These are phyloP conservation scores for Cheilosia vernalis DNA, from an alignment of 2,888 invertebrate genomes.

Conservation along the genomic window DNA sequence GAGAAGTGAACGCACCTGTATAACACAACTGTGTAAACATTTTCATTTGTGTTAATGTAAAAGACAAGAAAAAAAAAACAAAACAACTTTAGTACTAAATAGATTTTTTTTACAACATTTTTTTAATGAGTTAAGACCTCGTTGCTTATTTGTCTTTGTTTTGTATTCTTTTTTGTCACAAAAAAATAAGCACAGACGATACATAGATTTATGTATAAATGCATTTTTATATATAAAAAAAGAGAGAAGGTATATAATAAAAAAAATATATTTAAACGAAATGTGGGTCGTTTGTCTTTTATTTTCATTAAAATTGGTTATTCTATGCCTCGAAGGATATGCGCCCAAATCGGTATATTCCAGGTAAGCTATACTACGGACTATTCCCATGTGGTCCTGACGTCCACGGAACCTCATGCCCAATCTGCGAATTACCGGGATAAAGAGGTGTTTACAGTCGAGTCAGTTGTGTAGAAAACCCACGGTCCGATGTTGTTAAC, in stretches of 20 bases:
- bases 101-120: constrained; percentile 31
- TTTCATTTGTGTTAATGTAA: constrained; percentile 41
- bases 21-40: constrained; percentile 17
- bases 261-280: constrained; percentile 65
- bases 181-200: constrained; percentile 55
- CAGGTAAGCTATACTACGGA: too few relatives aligned
- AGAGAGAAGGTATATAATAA: constrained; percentile 75
- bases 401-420: too few relatives aligned
- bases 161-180: background rate
- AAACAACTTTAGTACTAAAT: constrained; percentile 39
- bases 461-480: too few relatives aligned
- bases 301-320: too few relatives aligned
- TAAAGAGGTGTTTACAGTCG: too few relatives aligned
- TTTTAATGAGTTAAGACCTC: constrained; percentile 61
- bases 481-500: too few relatives aligned
- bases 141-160: constrained; percentile 42
- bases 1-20: background rate
- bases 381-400: too few relatives aligned
- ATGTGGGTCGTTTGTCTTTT: background rate
- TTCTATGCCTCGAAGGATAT: too few relatives aligned
- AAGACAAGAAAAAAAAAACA: constrained; percentile 35
- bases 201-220: constrained; percentile 68
- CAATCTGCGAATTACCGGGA: too few relatives aligned
- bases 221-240: constrained; percentile 69
- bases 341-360: too few relatives aligned